phyloP scores from a whole-genome alignment of 2,113 vertebrate species.

The Antennarius striatus region DNA sequence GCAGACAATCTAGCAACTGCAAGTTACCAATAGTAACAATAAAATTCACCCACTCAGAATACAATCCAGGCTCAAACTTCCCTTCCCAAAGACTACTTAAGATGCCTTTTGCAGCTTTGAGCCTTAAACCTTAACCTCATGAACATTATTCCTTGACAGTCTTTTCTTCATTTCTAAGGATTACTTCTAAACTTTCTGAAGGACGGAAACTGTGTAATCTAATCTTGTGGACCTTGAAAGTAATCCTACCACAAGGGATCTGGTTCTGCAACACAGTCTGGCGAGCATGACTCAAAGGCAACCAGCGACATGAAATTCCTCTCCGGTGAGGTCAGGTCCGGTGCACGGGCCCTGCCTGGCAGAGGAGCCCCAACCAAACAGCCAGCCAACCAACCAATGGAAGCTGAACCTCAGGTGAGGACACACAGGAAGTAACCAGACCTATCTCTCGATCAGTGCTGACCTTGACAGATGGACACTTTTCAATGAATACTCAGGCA shows the following conservation, averaged over 20 bases:
- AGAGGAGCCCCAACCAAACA: too few relatives aligned
- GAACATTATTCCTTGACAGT: not conserved
- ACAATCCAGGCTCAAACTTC: too few relatives aligned
- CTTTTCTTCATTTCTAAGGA: slow-evolving; percentile 24
- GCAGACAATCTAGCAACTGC: too few relatives aligned
- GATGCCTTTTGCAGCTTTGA: too few relatives aligned
- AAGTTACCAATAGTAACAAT: too few relatives aligned
- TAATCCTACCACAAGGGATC: slow-evolving; percentile 65
- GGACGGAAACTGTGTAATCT: slow-evolving; percentile 43
- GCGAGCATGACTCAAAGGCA: slow-evolving; percentile 28
- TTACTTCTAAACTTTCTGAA: slow-evolving; percentile 14
- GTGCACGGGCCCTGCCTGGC: slow-evolving; percentile 1
- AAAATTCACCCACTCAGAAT: too few relatives aligned
- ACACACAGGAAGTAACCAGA: slow-evolving; percentile 45
- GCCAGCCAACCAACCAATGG: not conserved
- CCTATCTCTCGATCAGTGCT: slow-evolving; percentile 6
- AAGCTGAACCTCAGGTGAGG: slow-evolving; percentile 42
- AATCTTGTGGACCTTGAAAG: slow-evolving; percentile 51
- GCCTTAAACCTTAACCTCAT: not conserved
- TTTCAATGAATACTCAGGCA: not conserved
- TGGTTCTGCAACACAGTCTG: slow-evolving; percentile 51
- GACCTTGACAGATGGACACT: slow-evolving; percentile 10
- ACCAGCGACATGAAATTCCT: slow-evolving; percentile 46
- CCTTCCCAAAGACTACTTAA: too few relatives aligned
- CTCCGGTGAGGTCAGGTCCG: slow-evolving; percentile 31